A percentile compares a stretch with the other conserved stretches of the same genome.
Evolutionary conservation across 2,888 invertebrate species (phyloP).

Genomic region (Cactoblastis cactorum): DNA sequence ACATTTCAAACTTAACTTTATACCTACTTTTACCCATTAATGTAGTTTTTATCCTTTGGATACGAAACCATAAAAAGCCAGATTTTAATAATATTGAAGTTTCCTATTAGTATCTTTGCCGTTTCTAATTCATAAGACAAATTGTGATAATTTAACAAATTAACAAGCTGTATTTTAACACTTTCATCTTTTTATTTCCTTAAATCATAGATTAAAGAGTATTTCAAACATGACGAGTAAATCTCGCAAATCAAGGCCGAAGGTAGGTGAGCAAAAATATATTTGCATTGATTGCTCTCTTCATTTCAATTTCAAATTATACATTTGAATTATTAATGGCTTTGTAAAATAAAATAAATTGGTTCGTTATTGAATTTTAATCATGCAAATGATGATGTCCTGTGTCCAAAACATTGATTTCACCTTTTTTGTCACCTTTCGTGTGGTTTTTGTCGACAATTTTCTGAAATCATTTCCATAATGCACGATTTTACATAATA

Average conservation of each 20-base stretch:
- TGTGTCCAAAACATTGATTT: neutral
- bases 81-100: no score
- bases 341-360: constrained; percentile 4
- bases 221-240: no score
- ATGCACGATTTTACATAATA: no score
- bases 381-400: constrained; percentile 3
- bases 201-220: neutral
- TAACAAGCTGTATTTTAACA: no score
- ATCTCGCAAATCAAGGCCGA: neutral
- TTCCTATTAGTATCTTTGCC: no score
- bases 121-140: no score
- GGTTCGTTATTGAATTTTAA: constrained; percentile 3
- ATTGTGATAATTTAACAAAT: no score
- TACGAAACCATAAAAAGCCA: no score
- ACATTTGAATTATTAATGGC: constrained; percentile 10
- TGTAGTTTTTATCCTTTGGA: no score
- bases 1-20: no score
- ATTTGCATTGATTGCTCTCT: constrained; percentile 3
- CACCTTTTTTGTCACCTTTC: neutral
- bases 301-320: constrained; percentile 14
- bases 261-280: neutral
- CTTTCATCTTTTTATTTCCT: no score
- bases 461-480: neutral
- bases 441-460: neutral
- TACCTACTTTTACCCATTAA: no score